Evolutionary conservation across 2,888 invertebrate genomes (phyloP).

Genomic region (Hylaea fasciaria): DNA sequence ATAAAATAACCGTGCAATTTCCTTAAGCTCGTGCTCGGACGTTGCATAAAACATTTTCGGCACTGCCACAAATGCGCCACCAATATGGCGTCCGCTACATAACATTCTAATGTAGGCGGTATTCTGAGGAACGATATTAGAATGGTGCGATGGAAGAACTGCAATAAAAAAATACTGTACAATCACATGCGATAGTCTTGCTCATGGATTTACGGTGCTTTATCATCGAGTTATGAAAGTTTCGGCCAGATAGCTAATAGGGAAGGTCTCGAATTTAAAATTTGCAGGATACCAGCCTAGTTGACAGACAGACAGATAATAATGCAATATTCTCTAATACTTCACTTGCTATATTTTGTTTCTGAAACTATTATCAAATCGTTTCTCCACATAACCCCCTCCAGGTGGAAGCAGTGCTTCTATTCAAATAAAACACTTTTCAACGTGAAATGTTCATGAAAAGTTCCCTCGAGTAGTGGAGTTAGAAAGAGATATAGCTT

Average conservation of each 20-base stretch:
- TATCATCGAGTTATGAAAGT: too few species aligned
- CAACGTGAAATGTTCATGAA: constrained; percentile 55
- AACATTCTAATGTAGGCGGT: constrained; percentile 54
- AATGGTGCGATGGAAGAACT: constrained; percentile 6
- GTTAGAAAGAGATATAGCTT: constrained; percentile 29
- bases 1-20: constrained; percentile 56
- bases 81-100: constrained; percentile 55
- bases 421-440: constrained; percentile 60
- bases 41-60: constrained; percentile 64
- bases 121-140: constrained; percentile 35
- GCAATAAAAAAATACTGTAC: too few species aligned
- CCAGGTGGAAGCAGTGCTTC: constrained; percentile 49
- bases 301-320: too few species aligned
- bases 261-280: too few species aligned
- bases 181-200: too few species aligned
- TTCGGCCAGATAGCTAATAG: too few species aligned
- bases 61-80: constrained; percentile 48
- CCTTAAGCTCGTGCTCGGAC: constrained; percentile 51
- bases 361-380: constrained; percentile 19
- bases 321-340: too few species aligned
- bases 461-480: constrained; percentile 43
- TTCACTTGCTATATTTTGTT: too few species aligned
- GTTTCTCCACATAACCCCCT: constrained; percentile 31
- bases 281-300: too few species aligned
- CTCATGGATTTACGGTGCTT: too few species aligned